Evolutionary conservation across 2,888 invertebrate genomes (phyloP).

Genomic region (Epinotia nisella): DNA sequence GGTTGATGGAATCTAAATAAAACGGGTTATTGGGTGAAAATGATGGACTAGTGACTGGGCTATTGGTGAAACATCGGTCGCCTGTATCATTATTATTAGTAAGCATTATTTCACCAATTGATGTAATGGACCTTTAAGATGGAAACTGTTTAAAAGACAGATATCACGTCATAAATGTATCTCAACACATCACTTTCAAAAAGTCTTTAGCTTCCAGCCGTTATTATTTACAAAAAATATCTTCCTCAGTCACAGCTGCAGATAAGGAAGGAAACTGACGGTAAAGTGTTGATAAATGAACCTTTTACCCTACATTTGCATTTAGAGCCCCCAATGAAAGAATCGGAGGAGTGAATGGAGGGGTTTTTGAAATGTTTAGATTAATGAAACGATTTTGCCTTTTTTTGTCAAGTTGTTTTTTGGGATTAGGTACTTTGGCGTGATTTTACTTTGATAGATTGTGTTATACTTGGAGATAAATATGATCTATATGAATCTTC

Average conservation of each 20-base stretch:
- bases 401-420: slow-evolving; percentile 21
- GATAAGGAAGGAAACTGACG: slow-evolving; percentile 24
- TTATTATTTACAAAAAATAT: slow-evolving; percentile 16
- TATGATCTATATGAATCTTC: background rate
- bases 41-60: no score
- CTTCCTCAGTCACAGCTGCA: background rate
- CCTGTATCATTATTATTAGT: no score
- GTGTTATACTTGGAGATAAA: background rate
- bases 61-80: no score
- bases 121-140: no score
- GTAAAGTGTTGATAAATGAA: slow-evolving; percentile 36
- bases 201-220: background rate
- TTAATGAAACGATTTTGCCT: slow-evolving; percentile 31
- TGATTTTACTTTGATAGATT: slow-evolving; percentile 31
- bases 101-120: no score
- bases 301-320: slow-evolving; percentile 34
- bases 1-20: no score
- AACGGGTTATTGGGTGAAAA: no score
- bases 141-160: no score
- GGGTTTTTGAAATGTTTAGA: slow-evolving; percentile 32
- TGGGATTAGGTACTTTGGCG: background rate
- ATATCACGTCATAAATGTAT: background rate
- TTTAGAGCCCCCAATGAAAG: slow-evolving; percentile 26
- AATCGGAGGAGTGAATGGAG: slow-evolving; percentile 26
- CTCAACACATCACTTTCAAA: background rate